Evolutionary conservation across 23 tunicate genomes (phyloP).

Genomic region (Halocynthia aurantium): DNA sequence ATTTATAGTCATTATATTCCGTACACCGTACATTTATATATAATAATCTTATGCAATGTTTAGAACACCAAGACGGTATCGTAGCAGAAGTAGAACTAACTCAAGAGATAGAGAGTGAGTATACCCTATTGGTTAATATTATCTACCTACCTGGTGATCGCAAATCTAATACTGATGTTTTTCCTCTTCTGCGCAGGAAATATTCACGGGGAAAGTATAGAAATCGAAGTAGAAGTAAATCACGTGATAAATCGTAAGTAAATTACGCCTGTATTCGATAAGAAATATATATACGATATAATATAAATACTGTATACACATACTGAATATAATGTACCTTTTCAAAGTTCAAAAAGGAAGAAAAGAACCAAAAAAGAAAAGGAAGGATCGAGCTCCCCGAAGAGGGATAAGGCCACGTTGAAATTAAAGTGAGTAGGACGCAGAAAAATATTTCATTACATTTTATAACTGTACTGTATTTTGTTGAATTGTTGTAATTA

Average conservation of each 20-base stretch:
- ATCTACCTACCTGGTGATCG: neutral
- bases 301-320: neutral
- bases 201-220: neutral
- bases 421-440: neutral
- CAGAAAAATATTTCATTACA: neutral
- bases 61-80: slow-evolving; percentile 9
- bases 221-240: slow-evolving; percentile 1
- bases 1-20: neutral
- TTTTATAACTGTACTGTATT: neutral
- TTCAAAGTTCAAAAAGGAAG: slow-evolving; percentile 1
- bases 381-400: neutral
- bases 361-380: neutral
- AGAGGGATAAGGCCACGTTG: neutral
- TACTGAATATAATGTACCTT: neutral
- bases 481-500: neutral
- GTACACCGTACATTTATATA: neutral
- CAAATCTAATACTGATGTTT: neutral
- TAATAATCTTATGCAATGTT: neutral
- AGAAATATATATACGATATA: neutral
- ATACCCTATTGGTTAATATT: neutral
- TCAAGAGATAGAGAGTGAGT: slow-evolving; percentile 9
- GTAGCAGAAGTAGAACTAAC: slow-evolving; percentile 15
- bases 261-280: neutral
- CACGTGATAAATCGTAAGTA: neutral
- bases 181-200: neutral